These are phyloP conservation scores for Cosmopolites sordidus DNA, from an alignment of 2,888 invertebrate genomes.

Conservation along the genomic window DNA sequence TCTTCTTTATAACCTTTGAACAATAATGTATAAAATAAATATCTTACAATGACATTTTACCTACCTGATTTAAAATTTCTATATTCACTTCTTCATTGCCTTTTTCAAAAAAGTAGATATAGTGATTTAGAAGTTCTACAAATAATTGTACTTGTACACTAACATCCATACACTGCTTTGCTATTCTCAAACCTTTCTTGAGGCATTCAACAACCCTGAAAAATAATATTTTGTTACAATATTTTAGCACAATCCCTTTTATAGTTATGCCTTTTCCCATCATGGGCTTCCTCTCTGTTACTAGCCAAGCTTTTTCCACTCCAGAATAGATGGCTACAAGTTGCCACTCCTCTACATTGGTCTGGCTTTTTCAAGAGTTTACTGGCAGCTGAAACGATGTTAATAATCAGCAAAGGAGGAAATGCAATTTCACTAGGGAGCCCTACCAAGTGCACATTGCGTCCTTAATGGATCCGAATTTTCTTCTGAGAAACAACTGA, in stretches of 20 bases:
- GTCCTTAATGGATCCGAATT: conserved; percentile 95
- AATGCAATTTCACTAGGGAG: too few relatives aligned
- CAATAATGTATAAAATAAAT: too few relatives aligned
- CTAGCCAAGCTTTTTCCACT: conserved; percentile 64
- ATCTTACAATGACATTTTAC: background rate
- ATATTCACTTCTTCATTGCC: conserved; percentile 54
- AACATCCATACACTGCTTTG: conserved; percentile 96
- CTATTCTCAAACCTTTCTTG: conserved; percentile 91
- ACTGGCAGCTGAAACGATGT: conserved; percentile 21
- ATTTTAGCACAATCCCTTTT: too few relatives aligned
- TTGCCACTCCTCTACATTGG: conserved; percentile 91
- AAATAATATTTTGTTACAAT: too few relatives aligned
- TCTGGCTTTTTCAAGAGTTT: conserved; percentile 71
- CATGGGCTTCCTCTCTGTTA: conserved; percentile 64
- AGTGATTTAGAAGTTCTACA: conserved; percentile 90
- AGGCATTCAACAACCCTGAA: conserved; percentile 71
- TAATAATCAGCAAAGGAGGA: conserved; percentile 48
- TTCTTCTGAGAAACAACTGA: conserved; percentile 92
- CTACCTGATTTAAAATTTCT: conserved; percentile 54
- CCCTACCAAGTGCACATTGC: conserved; percentile 89
- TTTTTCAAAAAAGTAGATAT: conserved; percentile 88
- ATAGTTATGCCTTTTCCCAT: conserved; percentile 87
- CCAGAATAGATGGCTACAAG: conserved; percentile 97
- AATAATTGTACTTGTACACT: conserved; percentile 94
- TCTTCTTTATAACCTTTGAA: conserved; percentile 65